Conservation (phyloP, 2,797 vertebrate genomes). For the Spea hammondii region DNA sequence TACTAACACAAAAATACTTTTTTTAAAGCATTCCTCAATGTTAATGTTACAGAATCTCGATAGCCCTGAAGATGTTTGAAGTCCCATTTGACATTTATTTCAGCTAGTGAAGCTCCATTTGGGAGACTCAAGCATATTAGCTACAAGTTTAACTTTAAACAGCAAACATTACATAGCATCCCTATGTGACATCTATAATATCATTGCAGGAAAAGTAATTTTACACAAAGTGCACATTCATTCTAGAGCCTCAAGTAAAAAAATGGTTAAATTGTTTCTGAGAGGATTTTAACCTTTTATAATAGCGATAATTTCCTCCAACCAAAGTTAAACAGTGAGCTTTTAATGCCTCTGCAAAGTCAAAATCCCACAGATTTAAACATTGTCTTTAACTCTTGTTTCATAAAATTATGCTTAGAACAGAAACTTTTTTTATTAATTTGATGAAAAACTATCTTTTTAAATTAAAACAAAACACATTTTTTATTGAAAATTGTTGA, state of each 20-base stretch:
- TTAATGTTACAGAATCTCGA: too few relatives aligned
- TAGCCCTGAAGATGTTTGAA: too few relatives aligned
- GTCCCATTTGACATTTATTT: too few relatives aligned
- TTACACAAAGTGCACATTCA: neutral
- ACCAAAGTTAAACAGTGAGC: neutral
- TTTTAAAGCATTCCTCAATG: too few relatives aligned
- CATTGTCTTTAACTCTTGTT: constrained; percentile 1
- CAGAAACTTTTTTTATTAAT: constrained; percentile 12
- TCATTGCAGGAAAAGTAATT: too few relatives aligned
- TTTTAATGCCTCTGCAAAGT: constrained; percentile 8
- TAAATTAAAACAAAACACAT: neutral
- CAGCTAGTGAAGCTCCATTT: too few relatives aligned
- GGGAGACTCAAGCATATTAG: too few relatives aligned
- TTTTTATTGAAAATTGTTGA: constrained; percentile 16
- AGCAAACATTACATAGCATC: too few relatives aligned
- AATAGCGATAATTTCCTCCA: constrained; percentile 26
- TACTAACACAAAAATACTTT: too few relatives aligned
- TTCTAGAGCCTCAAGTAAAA: constrained; percentile 1
- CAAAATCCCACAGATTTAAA: neutral
- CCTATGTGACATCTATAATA: too few relatives aligned
- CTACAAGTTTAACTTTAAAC: too few relatives aligned
- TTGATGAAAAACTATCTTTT: constrained; percentile 5
- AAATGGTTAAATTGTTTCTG: constrained; percentile 3
- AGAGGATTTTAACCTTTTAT: constrained; percentile 1
- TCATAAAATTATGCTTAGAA: constrained; percentile 1